Evolutionary conservation across 2,797 vertebrate genomes (phyloP), one percentile per base, ranked within the genome.

Genomic region (Cyprinodon diabolis): DNA sequence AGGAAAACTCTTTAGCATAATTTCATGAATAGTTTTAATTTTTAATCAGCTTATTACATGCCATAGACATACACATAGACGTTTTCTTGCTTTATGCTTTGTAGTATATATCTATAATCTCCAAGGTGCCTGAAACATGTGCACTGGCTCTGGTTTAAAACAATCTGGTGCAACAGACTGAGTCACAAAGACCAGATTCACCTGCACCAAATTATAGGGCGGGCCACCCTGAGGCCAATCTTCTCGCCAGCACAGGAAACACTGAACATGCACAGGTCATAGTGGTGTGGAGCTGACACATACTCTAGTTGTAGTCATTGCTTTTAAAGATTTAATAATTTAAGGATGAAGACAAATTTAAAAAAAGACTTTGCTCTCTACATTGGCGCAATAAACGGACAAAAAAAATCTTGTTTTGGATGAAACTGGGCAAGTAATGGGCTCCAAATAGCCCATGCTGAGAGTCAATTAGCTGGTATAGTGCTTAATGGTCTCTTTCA

Each of bases 121-220:
- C 35, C 65, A 23, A 65, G 17, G 15, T 72, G 74, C 57, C 66
- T 76, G 25, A 69, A 72, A 71, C 71, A 2, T 68, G 77, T 12
- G 49, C 35, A 15, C 19, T 43, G 25, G 65, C 52, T 17, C 49
- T 15, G 60, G 47, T 70, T 72, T 55, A 57, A 83, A 80, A 78
- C 74, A 68, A 71, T 68, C 65, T 15, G 23, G 58, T 70, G 52
- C 71, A 21, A 76, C 66, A 78, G 69, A 55, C 65, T 86, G 84
- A 88, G 82, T 85, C 86, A 86, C 84, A 90, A 83, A 89, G 75
- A 68, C 65, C 52, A 56, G 78, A 83, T 85, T 88, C 82, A 89
- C 85, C 88, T 87, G 86, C 69, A 85, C 83, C 30, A 8, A 84
- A 90, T 90, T 86, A 89, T 71, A 25, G 12, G 2, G 0, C 21